phyloP scores from a whole-genome alignment of 2,888 invertebrate species.

The Pterobdella sp. region DNA sequence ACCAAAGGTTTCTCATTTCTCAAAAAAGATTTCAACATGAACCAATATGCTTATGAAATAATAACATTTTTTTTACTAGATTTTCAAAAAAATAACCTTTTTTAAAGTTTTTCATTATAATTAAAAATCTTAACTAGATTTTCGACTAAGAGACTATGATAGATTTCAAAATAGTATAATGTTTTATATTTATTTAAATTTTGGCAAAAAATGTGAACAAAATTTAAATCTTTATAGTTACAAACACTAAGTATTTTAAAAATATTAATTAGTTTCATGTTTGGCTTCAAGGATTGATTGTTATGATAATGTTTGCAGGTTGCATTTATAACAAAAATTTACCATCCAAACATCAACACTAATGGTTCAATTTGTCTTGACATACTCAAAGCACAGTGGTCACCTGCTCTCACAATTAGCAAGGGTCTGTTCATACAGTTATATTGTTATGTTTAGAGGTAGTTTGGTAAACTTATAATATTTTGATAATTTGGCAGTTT shows the following conservation, averaged over 20 bases:
- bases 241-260: background rate
- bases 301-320: slow-evolving; percentile 58
- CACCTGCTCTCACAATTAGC: slow-evolving; percentile 98
- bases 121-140: background rate
- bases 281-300: background rate
- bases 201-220: too few species aligned
- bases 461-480: background rate
- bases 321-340: slow-evolving; percentile 99
- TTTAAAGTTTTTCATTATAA: background rate
- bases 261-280: background rate
- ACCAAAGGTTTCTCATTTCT: slow-evolving; percentile 65
- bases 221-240: background rate
- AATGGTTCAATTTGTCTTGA: slow-evolving; percentile 99
- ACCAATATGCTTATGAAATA: background rate
- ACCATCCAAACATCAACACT: slow-evolving; percentile 99
- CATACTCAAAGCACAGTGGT: slow-evolving; percentile 99
- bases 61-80: background rate
- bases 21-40: background rate
- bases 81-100: background rate
- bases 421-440: slow-evolving; percentile 64
- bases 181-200: too few species aligned
- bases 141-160: too few species aligned
- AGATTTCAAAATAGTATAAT: too few species aligned
- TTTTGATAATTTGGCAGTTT: slow-evolving; percentile 83
- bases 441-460: background rate